Evolutionary conservation across 2,888 invertebrate species (phyloP), one percentile per base, ranked within the genome.

Genomic region (Macrostomum cliftonense): DNA sequence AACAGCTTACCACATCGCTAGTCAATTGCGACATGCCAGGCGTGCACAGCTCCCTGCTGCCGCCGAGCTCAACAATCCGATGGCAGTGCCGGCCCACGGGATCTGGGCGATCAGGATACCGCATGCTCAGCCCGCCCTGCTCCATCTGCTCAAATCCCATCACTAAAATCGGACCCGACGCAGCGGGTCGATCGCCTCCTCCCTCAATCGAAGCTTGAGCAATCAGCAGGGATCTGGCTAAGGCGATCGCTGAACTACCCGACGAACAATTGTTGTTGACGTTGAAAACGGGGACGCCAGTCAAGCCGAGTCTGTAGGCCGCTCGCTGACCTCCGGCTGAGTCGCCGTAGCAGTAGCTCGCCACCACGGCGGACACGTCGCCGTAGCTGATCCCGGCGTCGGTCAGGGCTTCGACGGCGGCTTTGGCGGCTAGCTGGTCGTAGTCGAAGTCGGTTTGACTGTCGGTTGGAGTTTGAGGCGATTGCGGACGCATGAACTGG

Each of bases 71-170:
- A 1, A 57, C 56, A 60, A 65, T 58, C 55, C 63, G 62, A 36
- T 62, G 58, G 57, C 62, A 60, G 52, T 65, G 65, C 14, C 56
- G 54, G 37, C 52, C 56, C 1, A 61, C 61, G 4, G 65, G 64
- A 4, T 62, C 61, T 4, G 54, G 54, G 39, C 60, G 58, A 44
- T 65, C 64, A 36, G 55, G 56, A 53, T 63, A 65, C 16, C 57
- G 55, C 46, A 59, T 58, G 9, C 61, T 61, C 17, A 65, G 45
- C n/a, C 64, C 64, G 37, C 64, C 64, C 37, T 56, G 46, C 42
- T 64, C 64, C 63, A 63, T 63, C 49, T 64, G 62, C 53, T 64
- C 64, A 60, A 64, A 64, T 16, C 64, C 64, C 63, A 44, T 1
- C 52, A 43, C 46, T 2, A 38, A 28, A 45, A 28, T 13, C n/a